Evolutionary conservation across 2,888 invertebrate species (phyloP).

Genomic region (Calameuta idolon): DNA sequence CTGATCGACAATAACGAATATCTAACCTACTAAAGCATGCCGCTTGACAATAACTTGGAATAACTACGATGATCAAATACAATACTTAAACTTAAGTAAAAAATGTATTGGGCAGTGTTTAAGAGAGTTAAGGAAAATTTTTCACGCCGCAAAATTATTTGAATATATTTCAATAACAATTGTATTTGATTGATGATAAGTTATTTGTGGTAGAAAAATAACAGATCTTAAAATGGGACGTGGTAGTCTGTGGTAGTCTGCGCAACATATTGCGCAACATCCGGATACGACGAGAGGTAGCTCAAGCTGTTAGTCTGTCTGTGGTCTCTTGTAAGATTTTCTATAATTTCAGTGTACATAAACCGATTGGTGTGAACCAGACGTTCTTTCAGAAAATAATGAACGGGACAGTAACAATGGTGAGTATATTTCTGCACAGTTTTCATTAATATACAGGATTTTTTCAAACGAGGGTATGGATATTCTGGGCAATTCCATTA

Average conservation of each 20-base stretch:
- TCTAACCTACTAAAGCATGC: constrained; percentile 10
- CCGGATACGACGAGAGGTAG: constrained; percentile 38
- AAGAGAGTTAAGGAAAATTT: not conserved
- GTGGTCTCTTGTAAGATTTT: not conserved
- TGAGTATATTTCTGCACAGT: constrained; percentile 35
- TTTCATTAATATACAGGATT: not conserved
- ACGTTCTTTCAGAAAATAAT: constrained; percentile 38
- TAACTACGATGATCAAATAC: not conserved
- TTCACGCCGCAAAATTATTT: not conserved
- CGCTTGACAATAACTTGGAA: constrained; percentile 1
- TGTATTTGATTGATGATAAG: not conserved
- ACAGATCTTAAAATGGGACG: not conserved
- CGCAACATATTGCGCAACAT: constrained; percentile 25
- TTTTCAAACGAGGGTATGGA: not conserved
- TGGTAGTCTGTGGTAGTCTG: not conserved
- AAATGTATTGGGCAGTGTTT: not conserved
- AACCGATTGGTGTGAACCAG: not conserved
- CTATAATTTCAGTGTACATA: not conserved
- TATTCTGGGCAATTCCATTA: not conserved
- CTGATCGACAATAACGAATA: not conserved
- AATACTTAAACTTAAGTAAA: not conserved
- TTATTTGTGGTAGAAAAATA: not conserved
- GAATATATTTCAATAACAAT: not conserved
- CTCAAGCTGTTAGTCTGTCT: not conserved
- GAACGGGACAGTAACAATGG: constrained; percentile 64